phyloP scores from a whole-genome alignment of 2,888 invertebrate species.

The Aphidius colemani region DNA sequence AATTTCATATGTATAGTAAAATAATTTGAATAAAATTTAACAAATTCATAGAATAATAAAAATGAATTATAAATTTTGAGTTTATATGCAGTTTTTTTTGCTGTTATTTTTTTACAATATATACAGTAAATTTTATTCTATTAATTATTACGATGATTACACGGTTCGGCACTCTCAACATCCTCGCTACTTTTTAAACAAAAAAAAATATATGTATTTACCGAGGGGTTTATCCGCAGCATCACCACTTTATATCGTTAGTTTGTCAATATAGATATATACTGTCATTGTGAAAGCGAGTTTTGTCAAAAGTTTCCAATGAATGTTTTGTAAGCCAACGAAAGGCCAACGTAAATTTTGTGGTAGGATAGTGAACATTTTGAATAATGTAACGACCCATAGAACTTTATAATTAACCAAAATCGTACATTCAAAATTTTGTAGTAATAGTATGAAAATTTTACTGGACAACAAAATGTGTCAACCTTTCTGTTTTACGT shows the following conservation, averaged over 20 bases:
- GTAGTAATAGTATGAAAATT: too few species aligned
- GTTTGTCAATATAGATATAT: neutral
- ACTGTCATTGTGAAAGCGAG: constrained; percentile 23
- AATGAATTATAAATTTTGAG: too few species aligned
- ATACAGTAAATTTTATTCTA: constrained; percentile 39
- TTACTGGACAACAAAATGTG: constrained; percentile 51
- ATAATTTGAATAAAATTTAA: too few species aligned
- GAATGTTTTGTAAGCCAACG: constrained; percentile 44
- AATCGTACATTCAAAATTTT: constrained; percentile 17
- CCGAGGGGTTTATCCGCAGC: neutral
- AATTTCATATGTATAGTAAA: too few species aligned
- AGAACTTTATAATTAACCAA: constrained; percentile 59
- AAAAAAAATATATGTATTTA: constrained; percentile 4
- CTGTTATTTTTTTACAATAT: too few species aligned
- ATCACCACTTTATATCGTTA: too few species aligned
- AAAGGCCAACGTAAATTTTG: constrained; percentile 4
- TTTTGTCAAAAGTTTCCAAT: constrained; percentile 53
- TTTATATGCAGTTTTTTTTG: too few species aligned
- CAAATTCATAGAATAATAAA: too few species aligned
- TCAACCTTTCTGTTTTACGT: too few species aligned
- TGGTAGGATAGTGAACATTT: constrained; percentile 43
- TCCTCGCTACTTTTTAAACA: constrained; percentile 21
- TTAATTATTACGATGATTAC: constrained; percentile 56
- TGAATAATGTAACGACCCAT: constrained; percentile 58
- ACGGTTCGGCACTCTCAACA: constrained; percentile 45